Evolutionary conservation across 2,113 vertebrate species (phyloP).

Genomic region (Vidua macroura): DNA sequence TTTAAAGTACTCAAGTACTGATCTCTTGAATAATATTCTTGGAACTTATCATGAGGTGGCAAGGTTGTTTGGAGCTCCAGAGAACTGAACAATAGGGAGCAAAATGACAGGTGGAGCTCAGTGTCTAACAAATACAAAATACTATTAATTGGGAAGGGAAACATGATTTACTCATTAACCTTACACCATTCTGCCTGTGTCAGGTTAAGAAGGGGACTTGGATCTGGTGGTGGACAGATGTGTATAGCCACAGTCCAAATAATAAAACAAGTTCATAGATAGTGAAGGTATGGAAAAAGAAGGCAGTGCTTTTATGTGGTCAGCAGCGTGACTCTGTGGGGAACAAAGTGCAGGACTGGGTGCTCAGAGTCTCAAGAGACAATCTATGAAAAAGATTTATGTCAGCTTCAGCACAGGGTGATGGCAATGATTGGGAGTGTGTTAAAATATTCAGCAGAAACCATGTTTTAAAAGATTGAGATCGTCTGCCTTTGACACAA

Average conservation of each 20-base stretch:
- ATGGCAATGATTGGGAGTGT: background rate
- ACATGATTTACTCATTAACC: background rate
- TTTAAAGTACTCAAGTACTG: background rate
- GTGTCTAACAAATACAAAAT: background rate
- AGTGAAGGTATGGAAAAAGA: background rate
- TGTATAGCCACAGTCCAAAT: background rate
- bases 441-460: slow-evolving; percentile 16
- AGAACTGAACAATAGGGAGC: background rate
- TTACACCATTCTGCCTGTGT: background rate
- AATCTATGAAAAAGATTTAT: background rate
- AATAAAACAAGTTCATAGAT: background rate
- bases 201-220: background rate
- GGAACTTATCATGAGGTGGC: background rate
- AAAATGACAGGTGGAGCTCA: background rate
- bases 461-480: background rate
- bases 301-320: background rate
- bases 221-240: background rate
- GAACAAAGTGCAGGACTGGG: background rate
- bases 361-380: background rate
- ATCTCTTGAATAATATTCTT: background rate
- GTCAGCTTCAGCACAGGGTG: background rate
- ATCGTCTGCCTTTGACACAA: background rate
- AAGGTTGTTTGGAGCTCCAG: background rate
- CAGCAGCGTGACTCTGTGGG: accelerated
- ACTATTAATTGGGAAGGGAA: background rate